Percentiles rank a stretch among this genome's conserved stretches.
phyloP scores from a whole-genome alignment of 2,797 vertebrate species.

The Loris lydekkerianus region DNA sequence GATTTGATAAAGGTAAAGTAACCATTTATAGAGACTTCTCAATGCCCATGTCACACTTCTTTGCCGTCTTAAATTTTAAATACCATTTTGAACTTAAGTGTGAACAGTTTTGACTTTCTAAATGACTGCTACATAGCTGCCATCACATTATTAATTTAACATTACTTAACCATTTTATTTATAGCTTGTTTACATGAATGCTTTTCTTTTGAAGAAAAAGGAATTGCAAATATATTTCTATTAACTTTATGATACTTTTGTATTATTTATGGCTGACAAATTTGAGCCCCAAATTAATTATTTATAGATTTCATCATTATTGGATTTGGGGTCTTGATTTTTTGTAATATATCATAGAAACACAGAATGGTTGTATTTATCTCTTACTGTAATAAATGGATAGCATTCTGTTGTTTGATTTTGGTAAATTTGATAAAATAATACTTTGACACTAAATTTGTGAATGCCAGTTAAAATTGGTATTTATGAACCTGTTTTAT shows the following conservation, averaged over 20 bases:
- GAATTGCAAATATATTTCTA: neutral
- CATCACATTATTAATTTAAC: neutral
- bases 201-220: conserved; percentile 43
- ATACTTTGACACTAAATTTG: neutral
- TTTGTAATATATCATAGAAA: conserved; percentile 36
- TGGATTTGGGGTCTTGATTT: conserved; percentile 19
- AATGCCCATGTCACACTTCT: neutral
- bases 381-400: conserved; percentile 3
- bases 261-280: neutral
- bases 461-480: neutral
- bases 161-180: neutral
- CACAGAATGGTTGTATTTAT: conserved; percentile 4
- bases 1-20: neutral
- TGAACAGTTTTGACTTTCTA: neutral
- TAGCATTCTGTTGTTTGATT: neutral
- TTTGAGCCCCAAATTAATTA: neutral
- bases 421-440: conserved; percentile 43
- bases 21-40: neutral
- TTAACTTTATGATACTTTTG: conserved; percentile 30
- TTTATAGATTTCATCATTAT: conserved; percentile 17
- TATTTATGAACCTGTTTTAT: neutral
- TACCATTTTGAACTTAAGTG: neutral
- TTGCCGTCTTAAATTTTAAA: neutral
- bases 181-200: conserved; percentile 52
- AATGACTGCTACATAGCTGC: neutral